Percentiles rank a stretch among this genome's conserved stretches.
Evolutionary conservation across 2,888 invertebrate genomes (phyloP).

Genomic region (Cerastis rubricosa): DNA sequence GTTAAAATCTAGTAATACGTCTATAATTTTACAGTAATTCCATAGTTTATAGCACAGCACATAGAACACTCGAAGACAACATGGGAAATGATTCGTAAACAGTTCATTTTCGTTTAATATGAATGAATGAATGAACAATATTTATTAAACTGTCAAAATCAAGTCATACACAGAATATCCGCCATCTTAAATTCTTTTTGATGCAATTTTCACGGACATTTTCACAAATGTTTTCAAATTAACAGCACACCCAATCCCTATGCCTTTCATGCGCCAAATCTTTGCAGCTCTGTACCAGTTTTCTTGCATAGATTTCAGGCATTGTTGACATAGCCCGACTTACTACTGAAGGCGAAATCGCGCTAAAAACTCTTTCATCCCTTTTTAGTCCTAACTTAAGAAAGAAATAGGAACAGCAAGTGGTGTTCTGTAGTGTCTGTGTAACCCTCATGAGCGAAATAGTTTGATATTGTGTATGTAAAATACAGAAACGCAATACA

Average conservation of each 20-base stretch:
- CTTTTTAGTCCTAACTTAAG: background rate
- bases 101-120: background rate
- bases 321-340: background rate
- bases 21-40: conserved; percentile 30
- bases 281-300: background rate
- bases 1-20: conserved; percentile 36
- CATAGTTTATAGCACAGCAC: conserved; percentile 50
- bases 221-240: background rate
- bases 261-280: no score
- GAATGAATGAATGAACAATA: background rate
- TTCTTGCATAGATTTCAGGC: background rate
- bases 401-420: background rate
- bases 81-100: background rate
- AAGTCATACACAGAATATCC: background rate
- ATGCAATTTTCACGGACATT: background rate
- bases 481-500: background rate
- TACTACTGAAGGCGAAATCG: background rate
- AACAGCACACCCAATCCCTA: background rate
- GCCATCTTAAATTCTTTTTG: background rate
- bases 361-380: background rate
- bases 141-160: background rate
- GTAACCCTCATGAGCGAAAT: background rate
- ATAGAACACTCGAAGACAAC: conserved; percentile 29
- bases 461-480: background rate
- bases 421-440: background rate